These are phyloP conservation scores for Huso huso DNA, from an alignment of 2,797 vertebrate genomes.

Conservation along the genomic window DNA sequence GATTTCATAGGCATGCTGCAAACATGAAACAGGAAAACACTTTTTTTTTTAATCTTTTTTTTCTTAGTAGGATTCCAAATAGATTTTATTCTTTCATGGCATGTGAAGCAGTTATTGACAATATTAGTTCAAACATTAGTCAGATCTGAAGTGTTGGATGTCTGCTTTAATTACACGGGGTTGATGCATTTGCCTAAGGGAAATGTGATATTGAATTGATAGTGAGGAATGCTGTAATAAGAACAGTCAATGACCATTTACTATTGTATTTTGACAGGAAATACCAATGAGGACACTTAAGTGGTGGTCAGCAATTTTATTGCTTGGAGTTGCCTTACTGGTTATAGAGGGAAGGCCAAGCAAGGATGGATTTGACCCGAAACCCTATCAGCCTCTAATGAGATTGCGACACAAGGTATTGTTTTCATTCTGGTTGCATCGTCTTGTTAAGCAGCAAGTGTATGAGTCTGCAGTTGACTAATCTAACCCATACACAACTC, in stretches of 20 bases:
- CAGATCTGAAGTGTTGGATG: conserved; percentile 42
- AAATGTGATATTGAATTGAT: conserved; percentile 26
- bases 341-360: conserved; percentile 60
- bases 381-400: conserved; percentile 67
- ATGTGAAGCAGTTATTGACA: conserved; percentile 49
- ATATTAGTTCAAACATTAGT: conserved; percentile 47
- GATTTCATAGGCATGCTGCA: too few relatives aligned
- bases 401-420: conserved; percentile 91
- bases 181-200: conserved; percentile 46
- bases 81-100: conserved; percentile 52
- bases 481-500: too few relatives aligned
- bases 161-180: conserved; percentile 51
- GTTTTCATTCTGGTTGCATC: conserved; percentile 39
- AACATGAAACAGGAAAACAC: too few relatives aligned
- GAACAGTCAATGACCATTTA: conserved; percentile 36
- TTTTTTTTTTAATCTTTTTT: conserved; percentile 49
- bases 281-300: conserved; percentile 67
- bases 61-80: conserved; percentile 37
- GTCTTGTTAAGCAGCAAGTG: conserved; percentile 31
- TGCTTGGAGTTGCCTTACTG: conserved; percentile 62
- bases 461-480: conserved; percentile 28
- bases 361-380: conserved; percentile 61
- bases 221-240: neutral
- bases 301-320: conserved; percentile 57
- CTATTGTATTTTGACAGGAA: conserved; percentile 58